These are phyloP conservation scores for Aphelenchoides besseyi DNA, from an alignment of 1,140 invertebrate genomes.

Conservation along the genomic window DNA sequence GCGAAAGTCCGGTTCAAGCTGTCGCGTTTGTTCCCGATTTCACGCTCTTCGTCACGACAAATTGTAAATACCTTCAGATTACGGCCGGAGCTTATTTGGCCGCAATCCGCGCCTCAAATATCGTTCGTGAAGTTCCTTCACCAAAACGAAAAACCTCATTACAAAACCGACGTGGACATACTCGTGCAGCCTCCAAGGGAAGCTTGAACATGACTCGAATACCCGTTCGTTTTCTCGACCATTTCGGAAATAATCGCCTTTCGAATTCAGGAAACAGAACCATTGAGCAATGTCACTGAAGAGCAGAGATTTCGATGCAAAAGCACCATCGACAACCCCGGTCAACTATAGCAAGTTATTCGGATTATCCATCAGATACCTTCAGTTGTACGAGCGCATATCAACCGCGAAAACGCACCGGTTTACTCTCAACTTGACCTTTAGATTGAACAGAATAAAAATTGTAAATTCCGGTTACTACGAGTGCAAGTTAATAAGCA, in stretches of 20 bases:
- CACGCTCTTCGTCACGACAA: slow-evolving; percentile 38
- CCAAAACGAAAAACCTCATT: background rate
- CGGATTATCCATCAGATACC: too few relatives aligned
- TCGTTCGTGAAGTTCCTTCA: background rate
- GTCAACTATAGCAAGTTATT: too few relatives aligned
- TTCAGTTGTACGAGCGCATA: too few relatives aligned
- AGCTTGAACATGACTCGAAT: background rate
- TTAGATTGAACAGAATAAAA: too few relatives aligned
- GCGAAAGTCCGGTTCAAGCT: slow-evolving; percentile 13
- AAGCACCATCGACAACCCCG: background rate
- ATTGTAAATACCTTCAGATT: slow-evolving; percentile 52
- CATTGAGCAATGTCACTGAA: background rate
- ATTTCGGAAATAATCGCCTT: background rate
- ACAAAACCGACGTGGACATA: background rate
- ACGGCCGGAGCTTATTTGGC: slow-evolving; percentile 40
- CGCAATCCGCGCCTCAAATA: slow-evolving; percentile 15
- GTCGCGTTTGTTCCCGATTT: slow-evolving; percentile 53
- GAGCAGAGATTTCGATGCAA: background rate
- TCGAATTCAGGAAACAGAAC: background rate
- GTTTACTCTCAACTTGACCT: too few relatives aligned
- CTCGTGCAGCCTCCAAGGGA: background rate
- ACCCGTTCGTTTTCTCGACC: background rate
- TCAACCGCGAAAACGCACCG: too few relatives aligned
- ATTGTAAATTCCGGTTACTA: too few relatives aligned
- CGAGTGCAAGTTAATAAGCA: too few relatives aligned